phyloP scores from a whole-genome alignment of 2,797 vertebrate species.

The Carcharodon carcharias region DNA sequence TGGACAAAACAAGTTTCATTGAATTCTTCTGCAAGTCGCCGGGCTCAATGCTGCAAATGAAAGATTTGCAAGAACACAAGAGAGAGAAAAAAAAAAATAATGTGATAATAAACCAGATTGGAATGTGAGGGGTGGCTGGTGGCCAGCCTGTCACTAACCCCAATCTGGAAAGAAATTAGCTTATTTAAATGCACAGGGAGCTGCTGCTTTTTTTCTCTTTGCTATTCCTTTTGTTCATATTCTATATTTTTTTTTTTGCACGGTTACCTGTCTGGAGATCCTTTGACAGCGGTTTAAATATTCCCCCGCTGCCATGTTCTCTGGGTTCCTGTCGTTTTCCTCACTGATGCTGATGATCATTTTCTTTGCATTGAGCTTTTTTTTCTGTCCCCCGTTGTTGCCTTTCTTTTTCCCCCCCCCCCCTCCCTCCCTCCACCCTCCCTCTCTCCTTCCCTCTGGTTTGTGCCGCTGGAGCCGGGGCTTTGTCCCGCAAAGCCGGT shows the following conservation, averaged over 20 bases:
- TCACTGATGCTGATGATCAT: conserved; percentile 36
- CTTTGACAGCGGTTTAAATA: conserved; percentile 38
- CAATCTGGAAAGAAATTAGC: background rate
- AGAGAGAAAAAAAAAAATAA: background rate
- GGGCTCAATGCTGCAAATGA: background rate
- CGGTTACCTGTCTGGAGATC: conserved; percentile 36
- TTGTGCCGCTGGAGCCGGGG: background rate
- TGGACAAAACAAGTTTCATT: conserved; percentile 15
- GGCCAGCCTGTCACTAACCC: background rate
- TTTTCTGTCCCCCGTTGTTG: background rate
- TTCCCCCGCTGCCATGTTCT: conserved; percentile 36
- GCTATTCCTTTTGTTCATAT: conserved; percentile 1
- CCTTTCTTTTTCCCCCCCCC: background rate
- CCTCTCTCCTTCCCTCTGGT: background rate
- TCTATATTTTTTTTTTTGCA: background rate
- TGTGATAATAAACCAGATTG: background rate
- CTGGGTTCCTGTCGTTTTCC: conserved; percentile 35
- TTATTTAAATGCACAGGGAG: background rate
- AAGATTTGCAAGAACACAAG: background rate
- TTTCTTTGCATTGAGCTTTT: conserved; percentile 3
- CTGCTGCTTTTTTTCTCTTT: background rate
- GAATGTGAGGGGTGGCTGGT: background rate
- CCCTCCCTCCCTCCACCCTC: too few species aligned
- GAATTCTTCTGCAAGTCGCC: background rate
- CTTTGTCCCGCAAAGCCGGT: conserved; percentile 33